These are phyloP conservation scores for Poecilia wingei DNA, from an alignment of 2,797 vertebrate species.

Conservation along the genomic window DNA sequence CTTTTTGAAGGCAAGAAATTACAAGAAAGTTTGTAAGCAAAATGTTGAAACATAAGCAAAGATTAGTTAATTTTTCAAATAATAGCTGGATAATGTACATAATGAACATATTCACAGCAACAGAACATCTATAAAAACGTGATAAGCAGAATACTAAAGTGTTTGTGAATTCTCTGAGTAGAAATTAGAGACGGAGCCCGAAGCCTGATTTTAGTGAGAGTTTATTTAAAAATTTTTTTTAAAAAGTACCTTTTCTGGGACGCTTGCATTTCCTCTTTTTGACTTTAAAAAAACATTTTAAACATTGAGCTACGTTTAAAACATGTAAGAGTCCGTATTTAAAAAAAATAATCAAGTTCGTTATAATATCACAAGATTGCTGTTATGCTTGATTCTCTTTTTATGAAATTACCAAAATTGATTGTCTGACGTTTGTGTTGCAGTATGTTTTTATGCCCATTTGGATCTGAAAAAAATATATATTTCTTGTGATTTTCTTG, in stretches of 20 bases:
- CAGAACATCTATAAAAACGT: background rate
- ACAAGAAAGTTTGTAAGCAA: background rate
- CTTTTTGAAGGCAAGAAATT: background rate
- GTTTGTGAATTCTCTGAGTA: background rate
- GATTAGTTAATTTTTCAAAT: background rate
- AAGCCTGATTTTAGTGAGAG: background rate
- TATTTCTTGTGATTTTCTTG: background rate
- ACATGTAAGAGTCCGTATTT: background rate
- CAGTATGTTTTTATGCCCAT: background rate
- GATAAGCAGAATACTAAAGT: background rate
- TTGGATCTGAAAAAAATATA: background rate
- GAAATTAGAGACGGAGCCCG: background rate
- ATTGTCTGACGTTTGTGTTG: background rate
- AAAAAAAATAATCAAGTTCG: background rate
- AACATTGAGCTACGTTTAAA: background rate
- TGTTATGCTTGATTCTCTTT: background rate
- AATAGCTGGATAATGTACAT: background rate
- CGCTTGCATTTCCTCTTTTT: background rate
- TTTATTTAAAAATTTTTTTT: too few relatives aligned
- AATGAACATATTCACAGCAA: background rate
- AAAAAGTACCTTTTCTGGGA: background rate
- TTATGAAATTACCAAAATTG: slow-evolving; percentile 4
- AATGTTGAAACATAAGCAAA: background rate
- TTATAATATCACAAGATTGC: background rate
- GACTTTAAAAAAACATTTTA: background rate